phyloP scores from a whole-genome alignment of 1,140 invertebrate genomes.

The Diorhabda elongata region DNA sequence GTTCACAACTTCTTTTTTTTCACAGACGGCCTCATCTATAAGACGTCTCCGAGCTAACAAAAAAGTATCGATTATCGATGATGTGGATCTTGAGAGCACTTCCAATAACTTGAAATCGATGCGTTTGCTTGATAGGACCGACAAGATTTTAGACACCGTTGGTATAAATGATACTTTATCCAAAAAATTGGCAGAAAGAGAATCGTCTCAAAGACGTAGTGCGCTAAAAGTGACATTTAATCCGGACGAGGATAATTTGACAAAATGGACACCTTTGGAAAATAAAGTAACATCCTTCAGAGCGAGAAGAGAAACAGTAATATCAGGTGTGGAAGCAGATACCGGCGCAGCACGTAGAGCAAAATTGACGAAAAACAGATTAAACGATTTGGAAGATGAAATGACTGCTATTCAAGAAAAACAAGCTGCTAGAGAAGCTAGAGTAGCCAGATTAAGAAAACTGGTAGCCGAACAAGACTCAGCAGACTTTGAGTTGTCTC shows the following conservation, averaged over 20 bases:
- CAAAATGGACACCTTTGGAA: slow-evolving; percentile 53
- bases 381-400: slow-evolving; percentile 59
- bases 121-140: slow-evolving; percentile 51
- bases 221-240: slow-evolving; percentile 50
- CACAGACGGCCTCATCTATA: slow-evolving; percentile 39
- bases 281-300: slow-evolving; percentile 47
- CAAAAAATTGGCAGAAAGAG: slow-evolving; percentile 47
- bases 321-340: not conserved
- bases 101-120: slow-evolving; percentile 53
- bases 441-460: slow-evolving; percentile 54
- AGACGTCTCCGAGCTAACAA: slow-evolving; percentile 52
- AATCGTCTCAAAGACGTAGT: slow-evolving; percentile 43
- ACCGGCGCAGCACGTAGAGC: slow-evolving; percentile 40
- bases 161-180: slow-evolving; percentile 49
- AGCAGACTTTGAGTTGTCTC: slow-evolving; percentile 22
- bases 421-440: slow-evolving; percentile 54
- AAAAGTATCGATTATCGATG: slow-evolving; percentile 53
- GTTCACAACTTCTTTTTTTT: too few species aligned
- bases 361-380: slow-evolving; percentile 49
- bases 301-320: slow-evolving; percentile 35
- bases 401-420: slow-evolving; percentile 55
- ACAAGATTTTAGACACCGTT: slow-evolving; percentile 57
- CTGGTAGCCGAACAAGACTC: slow-evolving; percentile 50
- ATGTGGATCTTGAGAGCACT: slow-evolving; percentile 55
- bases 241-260: slow-evolving; percentile 42